Evolutionary conservation across 2,888 invertebrate species (phyloP).

Genomic region (Noctua janthe): DNA sequence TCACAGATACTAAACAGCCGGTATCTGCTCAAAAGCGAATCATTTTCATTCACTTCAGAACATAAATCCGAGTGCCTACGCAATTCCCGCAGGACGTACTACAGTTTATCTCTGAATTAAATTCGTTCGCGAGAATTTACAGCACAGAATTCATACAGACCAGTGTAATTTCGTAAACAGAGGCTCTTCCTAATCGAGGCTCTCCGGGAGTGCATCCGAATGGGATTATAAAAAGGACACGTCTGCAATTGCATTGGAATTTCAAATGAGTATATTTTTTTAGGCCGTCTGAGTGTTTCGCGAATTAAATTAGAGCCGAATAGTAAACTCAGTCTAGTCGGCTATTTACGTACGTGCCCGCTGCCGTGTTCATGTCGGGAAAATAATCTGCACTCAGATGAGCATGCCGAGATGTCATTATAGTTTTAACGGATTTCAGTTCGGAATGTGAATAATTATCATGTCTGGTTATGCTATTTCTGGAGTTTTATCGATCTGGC

Average conservation of each 20-base stretch:
- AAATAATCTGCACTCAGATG: slow-evolving; percentile 58
- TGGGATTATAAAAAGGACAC: slow-evolving; percentile 84
- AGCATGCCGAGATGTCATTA: slow-evolving; percentile 47
- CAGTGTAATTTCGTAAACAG: slow-evolving; percentile 72
- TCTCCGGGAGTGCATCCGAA: slow-evolving; percentile 79
- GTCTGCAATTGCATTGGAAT: slow-evolving; percentile 85
- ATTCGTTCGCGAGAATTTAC: slow-evolving; percentile 64
- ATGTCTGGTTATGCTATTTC: slow-evolving; percentile 43
- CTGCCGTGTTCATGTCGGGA: slow-evolving; percentile 45
- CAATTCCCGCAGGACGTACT: slow-evolving; percentile 47
- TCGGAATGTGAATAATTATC: slow-evolving; percentile 37
- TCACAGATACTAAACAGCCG: slow-evolving; percentile 16
- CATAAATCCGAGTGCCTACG: slow-evolving; percentile 51
- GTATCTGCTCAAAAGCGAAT: slow-evolving; percentile 47
- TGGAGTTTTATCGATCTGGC: slow-evolving; percentile 13
- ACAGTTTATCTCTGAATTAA: slow-evolving; percentile 67
- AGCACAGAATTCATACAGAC: slow-evolving; percentile 57
- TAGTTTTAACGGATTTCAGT: slow-evolving; percentile 50
- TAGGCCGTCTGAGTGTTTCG: slow-evolving; percentile 84
- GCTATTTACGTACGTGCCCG: slow-evolving; percentile 77
- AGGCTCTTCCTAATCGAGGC: slow-evolving; percentile 71
- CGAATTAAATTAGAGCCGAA: slow-evolving; percentile 84
- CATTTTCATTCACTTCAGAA: slow-evolving; percentile 49
- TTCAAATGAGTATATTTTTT: slow-evolving; percentile 88
- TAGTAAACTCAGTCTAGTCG: slow-evolving; percentile 75